These are phyloP conservation scores for Plebejus argus DNA, from an alignment of 2,888 invertebrate genomes.

Conservation along the genomic window DNA sequence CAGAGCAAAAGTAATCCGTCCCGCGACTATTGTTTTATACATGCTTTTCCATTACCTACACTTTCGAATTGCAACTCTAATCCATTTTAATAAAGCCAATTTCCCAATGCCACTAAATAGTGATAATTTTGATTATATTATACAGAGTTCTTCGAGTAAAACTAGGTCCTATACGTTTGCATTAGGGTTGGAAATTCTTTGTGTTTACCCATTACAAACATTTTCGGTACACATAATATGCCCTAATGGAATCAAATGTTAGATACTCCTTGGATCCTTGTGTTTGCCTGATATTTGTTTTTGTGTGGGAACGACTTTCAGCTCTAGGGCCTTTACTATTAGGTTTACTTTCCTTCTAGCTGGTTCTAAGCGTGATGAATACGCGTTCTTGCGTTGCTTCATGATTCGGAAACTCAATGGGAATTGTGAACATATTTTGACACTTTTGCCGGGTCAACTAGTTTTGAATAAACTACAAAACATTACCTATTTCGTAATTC, in stretches of 20 bases:
- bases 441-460: slow-evolving; percentile 1
- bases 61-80: slow-evolving; percentile 9
- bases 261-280: slow-evolving; percentile 24
- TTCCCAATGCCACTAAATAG: slow-evolving; percentile 2
- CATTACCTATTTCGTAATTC: too few species aligned
- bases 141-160: too few species aligned
- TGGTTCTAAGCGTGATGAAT: background rate
- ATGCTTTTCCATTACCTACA: slow-evolving; percentile 2
- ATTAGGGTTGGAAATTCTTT: background rate
- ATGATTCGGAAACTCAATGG: slow-evolving; percentile 29
- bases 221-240: slow-evolving; percentile 28
- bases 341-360: background rate
- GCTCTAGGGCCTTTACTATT: background rate
- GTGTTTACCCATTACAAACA: slow-evolving; percentile 4
- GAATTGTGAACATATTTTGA: slow-evolving; percentile 24
- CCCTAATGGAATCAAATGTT: slow-evolving; percentile 32
- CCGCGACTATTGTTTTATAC: slow-evolving; percentile 10
- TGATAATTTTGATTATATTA: slow-evolving; percentile 19
- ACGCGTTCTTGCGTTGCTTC: slow-evolving; percentile 17
- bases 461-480: too few species aligned
- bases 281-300: slow-evolving; percentile 6
- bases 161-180: background rate
- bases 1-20: slow-evolving; percentile 1
- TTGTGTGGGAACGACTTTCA: background rate
- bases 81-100: slow-evolving; percentile 27